A percentile compares a stretch with the other conserved stretches of the same genome.
Evolutionary conservation across 1,140 invertebrate species (phyloP).

Genomic region (Drosophila ohnishii): DNA sequence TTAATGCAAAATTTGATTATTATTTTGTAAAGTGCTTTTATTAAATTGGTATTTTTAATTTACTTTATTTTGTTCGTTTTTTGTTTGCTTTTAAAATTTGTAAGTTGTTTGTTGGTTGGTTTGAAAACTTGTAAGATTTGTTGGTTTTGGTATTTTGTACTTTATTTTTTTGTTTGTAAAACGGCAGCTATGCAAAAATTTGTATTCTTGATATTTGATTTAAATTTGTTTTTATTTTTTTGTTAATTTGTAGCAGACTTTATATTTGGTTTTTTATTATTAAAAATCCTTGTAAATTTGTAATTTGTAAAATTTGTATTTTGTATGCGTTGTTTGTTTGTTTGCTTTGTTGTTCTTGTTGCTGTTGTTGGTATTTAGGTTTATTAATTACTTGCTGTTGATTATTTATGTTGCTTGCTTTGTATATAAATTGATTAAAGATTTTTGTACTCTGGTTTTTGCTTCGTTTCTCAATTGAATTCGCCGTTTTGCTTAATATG

Average conservation of each 20-base stretch:
- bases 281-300: conserved; percentile 71
- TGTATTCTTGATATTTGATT: conserved; percentile 40
- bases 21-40: conserved; percentile 72
- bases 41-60: conserved; percentile 57
- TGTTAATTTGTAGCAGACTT: conserved; percentile 49
- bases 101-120: conserved; percentile 51
- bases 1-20: conserved; percentile 43
- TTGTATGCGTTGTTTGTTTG: conserved; percentile 72
- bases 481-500: conserved; percentile 48
- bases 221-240: neutral
- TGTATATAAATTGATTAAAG: conserved; percentile 48
- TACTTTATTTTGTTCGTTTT: conserved; percentile 19
- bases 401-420: conserved; percentile 52
- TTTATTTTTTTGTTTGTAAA: conserved; percentile 62
- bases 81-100: conserved; percentile 57
- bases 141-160: conserved; percentile 48
- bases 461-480: conserved; percentile 58
- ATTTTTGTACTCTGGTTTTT: conserved; percentile 73
- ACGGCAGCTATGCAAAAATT: conserved; percentile 74
- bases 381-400: conserved; percentile 47
- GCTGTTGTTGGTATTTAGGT: conserved; percentile 48
- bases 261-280: conserved; percentile 12
- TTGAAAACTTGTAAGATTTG: conserved; percentile 57
- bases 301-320: conserved; percentile 79
- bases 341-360: conserved; percentile 48